A percentile compares a stretch with the other conserved stretches of the same genome.
These are phyloP conservation scores for Timema podura DNA, from an alignment of 2,888 invertebrate genomes.

Conservation along the genomic window DNA sequence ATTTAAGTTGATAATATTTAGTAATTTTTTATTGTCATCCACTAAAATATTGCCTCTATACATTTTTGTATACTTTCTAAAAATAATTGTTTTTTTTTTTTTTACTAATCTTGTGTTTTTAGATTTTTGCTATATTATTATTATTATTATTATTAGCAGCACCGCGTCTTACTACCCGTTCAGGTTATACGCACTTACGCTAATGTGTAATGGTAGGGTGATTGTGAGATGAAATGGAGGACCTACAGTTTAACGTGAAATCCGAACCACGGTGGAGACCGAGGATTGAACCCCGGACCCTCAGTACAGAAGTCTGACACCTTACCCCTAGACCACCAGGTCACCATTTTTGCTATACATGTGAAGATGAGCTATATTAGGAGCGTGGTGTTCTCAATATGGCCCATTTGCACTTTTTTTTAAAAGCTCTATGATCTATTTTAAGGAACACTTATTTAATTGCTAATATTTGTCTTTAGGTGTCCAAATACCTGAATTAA, in stretches of 20 bases:
- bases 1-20: neutral
- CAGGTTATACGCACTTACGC: too few relatives aligned
- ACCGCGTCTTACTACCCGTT: too few relatives aligned
- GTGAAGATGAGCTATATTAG: neutral
- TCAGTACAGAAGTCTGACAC: too few relatives aligned
- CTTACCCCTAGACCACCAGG: too few relatives aligned
- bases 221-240: too few relatives aligned
- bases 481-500: neutral
- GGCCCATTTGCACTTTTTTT: neutral
- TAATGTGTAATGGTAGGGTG: too few relatives aligned
- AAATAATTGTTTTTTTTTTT: neutral
- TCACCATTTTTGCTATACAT: neutral
- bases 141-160: too few relatives aligned
- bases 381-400: neutral
- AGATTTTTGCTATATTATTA: too few relatives aligned
- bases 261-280: too few relatives aligned
- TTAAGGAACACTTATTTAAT: neutral
- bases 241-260: too few relatives aligned
- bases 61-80: neutral
- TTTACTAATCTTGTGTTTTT: fast-evolving
- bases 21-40: neutral
- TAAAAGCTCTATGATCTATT: neutral
- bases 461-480: neutral
- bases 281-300: too few relatives aligned
- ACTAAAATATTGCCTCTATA: too few relatives aligned